Conservation (phyloP, 2,888 invertebrate genomes). For the Amblyjoppa fuscipennis region DNA sequence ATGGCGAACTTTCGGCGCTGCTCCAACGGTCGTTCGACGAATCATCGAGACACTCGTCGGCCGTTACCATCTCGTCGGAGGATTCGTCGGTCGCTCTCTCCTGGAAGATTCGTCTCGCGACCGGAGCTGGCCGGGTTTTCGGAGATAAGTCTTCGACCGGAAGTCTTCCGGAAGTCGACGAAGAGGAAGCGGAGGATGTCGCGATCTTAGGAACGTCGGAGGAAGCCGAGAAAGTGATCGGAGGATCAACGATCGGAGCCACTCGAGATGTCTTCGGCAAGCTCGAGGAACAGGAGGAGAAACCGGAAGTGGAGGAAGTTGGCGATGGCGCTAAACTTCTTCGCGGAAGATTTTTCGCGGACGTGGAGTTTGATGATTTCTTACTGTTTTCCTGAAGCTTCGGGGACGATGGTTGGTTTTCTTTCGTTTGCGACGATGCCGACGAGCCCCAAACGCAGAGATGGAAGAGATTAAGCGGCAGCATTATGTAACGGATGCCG, state of each 20-base stretch:
- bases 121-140: background rate
- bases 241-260: background rate
- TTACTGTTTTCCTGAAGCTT: background rate
- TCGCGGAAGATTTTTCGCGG: background rate
- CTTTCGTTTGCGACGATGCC: background rate
- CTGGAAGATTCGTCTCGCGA: background rate
- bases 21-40: slow-evolving; percentile 53
- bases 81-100: slow-evolving; percentile 16
- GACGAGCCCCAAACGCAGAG: slow-evolving; percentile 45
- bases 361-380: background rate
- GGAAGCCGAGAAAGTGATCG: background rate
- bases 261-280: background rate
- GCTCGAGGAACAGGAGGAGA: slow-evolving; percentile 9
- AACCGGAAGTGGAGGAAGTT: slow-evolving; percentile 19
- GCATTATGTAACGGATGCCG: slow-evolving; percentile 45
- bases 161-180: background rate
- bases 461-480: slow-evolving; percentile 40
- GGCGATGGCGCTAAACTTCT: background rate
- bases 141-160: background rate
- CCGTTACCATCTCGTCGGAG: slow-evolving; percentile 48
- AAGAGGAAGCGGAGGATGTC: background rate
- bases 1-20: slow-evolving; percentile 19
- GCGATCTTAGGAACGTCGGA: background rate
- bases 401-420: background rate
- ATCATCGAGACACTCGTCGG: slow-evolving; percentile 43